Conservation (phyloP, 2,888 invertebrate species). For the Lomographa bimaculata region DNA sequence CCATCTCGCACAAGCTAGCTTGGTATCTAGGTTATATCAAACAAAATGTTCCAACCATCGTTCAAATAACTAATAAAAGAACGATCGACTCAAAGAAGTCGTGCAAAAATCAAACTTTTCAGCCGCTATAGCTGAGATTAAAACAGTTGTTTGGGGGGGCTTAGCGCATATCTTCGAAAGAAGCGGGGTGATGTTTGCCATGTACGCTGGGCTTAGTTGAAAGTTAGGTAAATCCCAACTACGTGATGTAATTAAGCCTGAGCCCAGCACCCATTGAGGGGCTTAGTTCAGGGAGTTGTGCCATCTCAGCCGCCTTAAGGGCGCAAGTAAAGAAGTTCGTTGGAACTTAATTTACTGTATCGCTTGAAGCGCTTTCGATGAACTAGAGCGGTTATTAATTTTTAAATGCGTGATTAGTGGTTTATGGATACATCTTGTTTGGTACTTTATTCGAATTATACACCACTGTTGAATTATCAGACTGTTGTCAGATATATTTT, state of each 20-base stretch:
- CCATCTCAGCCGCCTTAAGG: slow-evolving; percentile 25
- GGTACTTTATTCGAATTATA: no score
- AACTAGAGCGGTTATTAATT: slow-evolving; percentile 14
- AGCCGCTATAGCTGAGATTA: slow-evolving; percentile 24
- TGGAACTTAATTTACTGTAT: slow-evolving; percentile 23
- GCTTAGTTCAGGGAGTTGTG: slow-evolving; percentile 35
- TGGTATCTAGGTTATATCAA: no score
- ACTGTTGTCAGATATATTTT: no score
- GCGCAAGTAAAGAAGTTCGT: slow-evolving; percentile 21
- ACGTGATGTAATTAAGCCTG: slow-evolving; percentile 58
- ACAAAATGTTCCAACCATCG: no score
- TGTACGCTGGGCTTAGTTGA: slow-evolving; percentile 55
- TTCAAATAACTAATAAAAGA: no score
- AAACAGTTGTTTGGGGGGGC: slow-evolving; percentile 29
- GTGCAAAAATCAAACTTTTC: slow-evolving; percentile 11
- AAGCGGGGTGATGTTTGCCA: slow-evolving; percentile 33
- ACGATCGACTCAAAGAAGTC: no score
- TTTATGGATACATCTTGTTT: no score
- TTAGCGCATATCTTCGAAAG: slow-evolving; percentile 34
- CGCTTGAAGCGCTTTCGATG: slow-evolving; percentile 21
- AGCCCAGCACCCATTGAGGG: slow-evolving; percentile 41
- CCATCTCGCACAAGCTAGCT: no score
- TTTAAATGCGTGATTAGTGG: no score
- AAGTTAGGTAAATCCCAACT: slow-evolving; percentile 56
- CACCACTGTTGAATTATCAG: no score